Conservation (phyloP, 2,113 vertebrate genomes). For the Porphyrio hochstetteri region DNA sequence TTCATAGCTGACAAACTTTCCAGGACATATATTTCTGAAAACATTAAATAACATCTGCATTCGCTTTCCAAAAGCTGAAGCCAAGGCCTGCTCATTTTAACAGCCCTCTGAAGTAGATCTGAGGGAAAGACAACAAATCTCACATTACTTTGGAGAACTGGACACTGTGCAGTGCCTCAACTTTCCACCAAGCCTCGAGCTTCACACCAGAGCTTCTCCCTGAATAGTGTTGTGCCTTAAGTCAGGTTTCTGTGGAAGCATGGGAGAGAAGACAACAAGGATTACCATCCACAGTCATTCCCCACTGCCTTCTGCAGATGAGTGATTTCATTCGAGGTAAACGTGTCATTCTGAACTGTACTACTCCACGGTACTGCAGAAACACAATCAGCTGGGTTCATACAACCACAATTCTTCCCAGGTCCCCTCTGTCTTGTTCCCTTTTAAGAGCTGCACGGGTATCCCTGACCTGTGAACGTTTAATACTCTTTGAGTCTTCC, state of each 20-base stretch:
- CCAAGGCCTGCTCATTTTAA: neutral
- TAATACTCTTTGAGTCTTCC: neutral
- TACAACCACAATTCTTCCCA: neutral
- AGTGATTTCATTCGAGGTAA: neutral
- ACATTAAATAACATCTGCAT: neutral
- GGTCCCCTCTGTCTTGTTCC: neutral
- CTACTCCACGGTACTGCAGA: neutral
- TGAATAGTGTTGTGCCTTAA: neutral
- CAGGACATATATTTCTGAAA: neutral
- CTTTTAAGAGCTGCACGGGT: neutral
- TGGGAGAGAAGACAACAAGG: rapidly evolving
- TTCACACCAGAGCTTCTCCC: neutral
- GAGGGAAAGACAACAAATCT: neutral
- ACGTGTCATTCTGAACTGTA: neutral
- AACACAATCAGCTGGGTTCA: neutral
- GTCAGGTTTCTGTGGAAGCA: neutral
- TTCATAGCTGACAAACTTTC: neutral
- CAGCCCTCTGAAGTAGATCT: neutral
- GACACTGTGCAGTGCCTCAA: neutral
- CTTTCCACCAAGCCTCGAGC: neutral
- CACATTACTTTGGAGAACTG: neutral
- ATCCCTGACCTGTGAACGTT: neutral
- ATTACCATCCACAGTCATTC: neutral
- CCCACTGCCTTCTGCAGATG: neutral
- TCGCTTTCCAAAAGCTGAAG: neutral